Evolutionary conservation across 30 jellyfish, hydroid and myxozoan genomes (phyloP).

Genomic region (Chrysaora quinquecirrha): DNA sequence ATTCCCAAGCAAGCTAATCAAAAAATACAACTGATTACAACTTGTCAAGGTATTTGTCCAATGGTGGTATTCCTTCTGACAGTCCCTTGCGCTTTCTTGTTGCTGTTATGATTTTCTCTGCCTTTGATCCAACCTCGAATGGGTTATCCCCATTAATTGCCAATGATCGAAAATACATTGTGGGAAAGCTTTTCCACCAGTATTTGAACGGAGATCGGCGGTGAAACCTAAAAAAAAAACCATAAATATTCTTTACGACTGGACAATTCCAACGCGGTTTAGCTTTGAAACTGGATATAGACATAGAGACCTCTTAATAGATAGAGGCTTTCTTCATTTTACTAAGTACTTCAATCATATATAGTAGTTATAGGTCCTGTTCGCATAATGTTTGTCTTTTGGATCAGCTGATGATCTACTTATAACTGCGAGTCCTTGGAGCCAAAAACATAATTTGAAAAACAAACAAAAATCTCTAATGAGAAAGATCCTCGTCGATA

Average conservation of each 20-base stretch:
- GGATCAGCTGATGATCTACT: too few species aligned
- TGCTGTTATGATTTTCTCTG: conserved; percentile 73
- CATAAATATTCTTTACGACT: neutral
- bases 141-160: conserved; percentile 96
- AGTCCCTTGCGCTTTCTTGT: conserved; percentile 98
- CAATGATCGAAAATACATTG: conserved; percentile 99
- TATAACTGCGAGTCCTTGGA: too few species aligned
- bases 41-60: conserved; percentile 92
- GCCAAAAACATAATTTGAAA: too few species aligned
- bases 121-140: conserved; percentile 57
- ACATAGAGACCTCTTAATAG: too few species aligned
- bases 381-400: too few species aligned
- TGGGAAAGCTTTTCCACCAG: conserved; percentile 99
- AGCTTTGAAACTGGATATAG: too few species aligned
- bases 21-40: conserved; percentile 42
- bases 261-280: neutral
- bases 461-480: too few species aligned
- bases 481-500: too few species aligned
- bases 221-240: conserved; percentile 83
- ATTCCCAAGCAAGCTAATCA: neutral
- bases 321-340: too few species aligned
- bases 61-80: conserved; percentile 89
- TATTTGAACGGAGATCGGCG: conserved; percentile 94
- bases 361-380: too few species aligned
- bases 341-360: too few species aligned